Base-by-base conservation (phyloP, 2,113 vertebrate species). In the Tupaia tana region DNA sequence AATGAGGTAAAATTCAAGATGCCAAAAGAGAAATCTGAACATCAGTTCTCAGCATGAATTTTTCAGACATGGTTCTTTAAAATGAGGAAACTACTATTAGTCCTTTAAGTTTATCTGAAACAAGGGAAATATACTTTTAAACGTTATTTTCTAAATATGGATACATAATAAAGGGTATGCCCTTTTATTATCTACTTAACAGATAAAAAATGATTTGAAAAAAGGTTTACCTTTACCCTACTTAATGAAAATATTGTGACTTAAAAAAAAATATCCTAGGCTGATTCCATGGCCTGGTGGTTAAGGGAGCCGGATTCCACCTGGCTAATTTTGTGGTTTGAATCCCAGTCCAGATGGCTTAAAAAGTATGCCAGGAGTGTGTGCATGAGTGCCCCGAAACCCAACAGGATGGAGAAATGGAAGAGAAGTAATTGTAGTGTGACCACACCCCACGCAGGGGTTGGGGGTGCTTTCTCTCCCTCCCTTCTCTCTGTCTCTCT, bases 61-160 rank as follows among this genome's bases (percentile, higher is more conserved):
- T 96, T 66, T 86, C 61, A 81, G 31, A 87, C 13, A 9, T 1
- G 67, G 29, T 67, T 91, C 80, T 89, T 77, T 54, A 69, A 94
- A 71, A 90, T 34, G 18, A 69, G 9, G 3, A 14, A 56, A 13
- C 22, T n/a, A 14, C 6, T 27, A 56, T 20, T 59, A 86, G 52
- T 73, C 14, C 52, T 80, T 89, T 31, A 71, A 19, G 66, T 75
- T 73, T 78, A 86, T 69, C 25, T 75, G 25, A 96, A 93, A 86
- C 4, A 91, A 92, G 63, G 70, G 61, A 81, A 86, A 74, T 9
- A 43, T 25, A 63, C 27, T 86, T 89, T 84, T 34, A 59, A 91
- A 91, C 13, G 27, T 70, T 56, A 87, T 71, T 75, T 89, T 82
- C 63, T 61, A 91, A 82, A 95, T 88, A 82, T 25, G 1, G 9